A percentile compares a stretch with the other conserved stretches of the same genome.
Evolutionary conservation across 2,797 vertebrate species (phyloP).

Genomic region (Lindbergichthys nudifrons): DNA sequence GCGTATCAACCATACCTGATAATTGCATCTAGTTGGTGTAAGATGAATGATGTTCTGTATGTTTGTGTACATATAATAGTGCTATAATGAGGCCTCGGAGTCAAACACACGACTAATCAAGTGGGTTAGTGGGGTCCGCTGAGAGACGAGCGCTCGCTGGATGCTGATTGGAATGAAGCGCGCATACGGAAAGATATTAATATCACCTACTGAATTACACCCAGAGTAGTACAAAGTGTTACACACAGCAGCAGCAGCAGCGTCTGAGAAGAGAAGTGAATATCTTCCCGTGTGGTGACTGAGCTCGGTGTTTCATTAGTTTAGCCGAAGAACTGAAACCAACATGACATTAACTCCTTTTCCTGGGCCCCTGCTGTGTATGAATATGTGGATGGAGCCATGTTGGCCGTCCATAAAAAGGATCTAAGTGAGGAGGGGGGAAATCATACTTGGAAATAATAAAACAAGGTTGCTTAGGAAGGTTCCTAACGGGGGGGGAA

Average conservation of each 20-base stretch:
- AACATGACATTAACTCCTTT: constrained; percentile 36
- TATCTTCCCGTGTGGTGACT: constrained; percentile 6
- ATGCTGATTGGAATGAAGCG: constrained; percentile 59
- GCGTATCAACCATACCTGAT: constrained; percentile 47
- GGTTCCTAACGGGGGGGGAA: too few species aligned
- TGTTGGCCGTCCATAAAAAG: constrained; percentile 48
- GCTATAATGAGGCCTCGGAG: constrained; percentile 69
- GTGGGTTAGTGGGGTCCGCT: constrained; percentile 46
- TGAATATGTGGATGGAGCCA: constrained; percentile 42
- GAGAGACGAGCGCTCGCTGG: constrained; percentile 48
- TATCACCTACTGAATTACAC: constrained; percentile 33
- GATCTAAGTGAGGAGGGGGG: constrained; percentile 30
- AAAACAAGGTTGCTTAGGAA: too few species aligned
- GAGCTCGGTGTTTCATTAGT: constrained; percentile 54
- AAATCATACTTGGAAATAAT: constrained; percentile 1
- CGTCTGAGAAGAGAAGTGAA: constrained; percentile 16
- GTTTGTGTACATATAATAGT: constrained; percentile 46
- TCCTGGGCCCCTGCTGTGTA: constrained; percentile 24
- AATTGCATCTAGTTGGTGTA: constrained; percentile 45
- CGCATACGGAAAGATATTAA: constrained; percentile 49
- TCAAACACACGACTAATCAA: constrained; percentile 45
- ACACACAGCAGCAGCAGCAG: neutral
- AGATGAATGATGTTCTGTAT: constrained; percentile 56
- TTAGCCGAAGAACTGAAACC: constrained; percentile 40
- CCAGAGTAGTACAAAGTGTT: constrained; percentile 31